Conservation (phyloP, 2,797 vertebrate species). For the Steatocranus sp. region DNA sequence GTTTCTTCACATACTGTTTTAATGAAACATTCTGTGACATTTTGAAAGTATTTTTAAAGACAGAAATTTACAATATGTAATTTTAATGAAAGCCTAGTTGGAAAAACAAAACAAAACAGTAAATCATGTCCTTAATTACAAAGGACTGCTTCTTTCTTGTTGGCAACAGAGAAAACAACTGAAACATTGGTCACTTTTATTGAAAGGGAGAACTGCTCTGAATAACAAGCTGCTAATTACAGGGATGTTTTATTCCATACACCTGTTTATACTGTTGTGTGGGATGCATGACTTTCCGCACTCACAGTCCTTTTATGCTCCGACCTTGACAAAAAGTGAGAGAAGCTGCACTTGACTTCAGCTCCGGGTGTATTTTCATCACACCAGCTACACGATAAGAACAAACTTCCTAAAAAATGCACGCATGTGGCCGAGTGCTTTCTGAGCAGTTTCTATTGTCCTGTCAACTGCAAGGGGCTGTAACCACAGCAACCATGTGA, state of each 20-base stretch:
- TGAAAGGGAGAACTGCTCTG: neutral
- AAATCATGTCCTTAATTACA: neutral
- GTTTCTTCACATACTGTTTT: neutral
- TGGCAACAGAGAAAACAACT: neutral
- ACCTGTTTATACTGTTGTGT: constrained; percentile 17
- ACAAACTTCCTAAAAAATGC: constrained; percentile 56
- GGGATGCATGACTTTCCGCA: neutral
- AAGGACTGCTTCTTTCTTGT: neutral
- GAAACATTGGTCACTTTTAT: neutral
- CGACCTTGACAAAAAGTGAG: neutral
- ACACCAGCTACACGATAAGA: constrained; percentile 6
- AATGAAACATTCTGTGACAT: neutral
- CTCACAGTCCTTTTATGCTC: neutral
- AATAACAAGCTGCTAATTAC: constrained; percentile 16
- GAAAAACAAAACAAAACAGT: neutral
- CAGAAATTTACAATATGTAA: neutral
- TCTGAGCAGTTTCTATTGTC: constrained; percentile 18
- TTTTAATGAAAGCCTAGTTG: neutral
- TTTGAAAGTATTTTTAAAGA: neutral
- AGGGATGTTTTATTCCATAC: neutral
- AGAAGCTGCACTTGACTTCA: neutral
- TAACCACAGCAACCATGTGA: constrained; percentile 23
- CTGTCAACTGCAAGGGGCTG: neutral
- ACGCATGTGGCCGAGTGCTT: neutral
- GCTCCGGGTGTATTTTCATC: constrained; percentile 10